Percentiles rank a stretch among this genome's conserved stretches.
phyloP scores from a whole-genome alignment of 1,140 invertebrate genomes.

The Caenorhabditis remanei region DNA sequence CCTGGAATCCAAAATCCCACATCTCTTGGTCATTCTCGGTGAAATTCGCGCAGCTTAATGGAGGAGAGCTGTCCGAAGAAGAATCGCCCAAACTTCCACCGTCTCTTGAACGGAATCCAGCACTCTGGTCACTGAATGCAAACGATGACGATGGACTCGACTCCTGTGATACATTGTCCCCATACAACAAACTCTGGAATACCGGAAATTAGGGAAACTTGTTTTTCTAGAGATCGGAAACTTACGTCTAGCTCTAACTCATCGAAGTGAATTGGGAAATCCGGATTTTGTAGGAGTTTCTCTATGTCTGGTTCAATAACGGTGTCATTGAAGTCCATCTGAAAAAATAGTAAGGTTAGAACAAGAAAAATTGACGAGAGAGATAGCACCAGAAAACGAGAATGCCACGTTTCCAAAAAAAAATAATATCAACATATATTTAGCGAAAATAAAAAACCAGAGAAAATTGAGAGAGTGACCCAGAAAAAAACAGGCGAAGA shows the following conservation, averaged over 20 bases:
- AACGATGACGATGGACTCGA: not conserved
- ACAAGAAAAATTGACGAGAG: not conserved
- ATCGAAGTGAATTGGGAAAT: not conserved
- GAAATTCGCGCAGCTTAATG: constrained; percentile 34
- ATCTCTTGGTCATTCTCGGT: constrained; percentile 37
- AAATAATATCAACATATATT: too few relatives aligned
- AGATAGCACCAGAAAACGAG: not conserved
- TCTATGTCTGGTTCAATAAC: not conserved
- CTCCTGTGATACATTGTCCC: not conserved
- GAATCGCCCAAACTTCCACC: constrained; percentile 27
- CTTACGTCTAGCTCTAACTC: constrained; percentile 22
- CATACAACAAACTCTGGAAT: constrained; percentile 19
- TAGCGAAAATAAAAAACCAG: not conserved
- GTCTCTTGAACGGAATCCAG: constrained; percentile 21
- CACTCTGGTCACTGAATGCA: constrained; percentile 16
- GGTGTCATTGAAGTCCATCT: constrained; percentile 1
- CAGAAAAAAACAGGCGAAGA: constrained; percentile 10
- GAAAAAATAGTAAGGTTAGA: not conserved
- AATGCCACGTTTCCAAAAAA: not conserved
- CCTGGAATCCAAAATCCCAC: constrained; percentile 45
- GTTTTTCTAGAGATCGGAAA: not conserved
- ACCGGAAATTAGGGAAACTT: not conserved
- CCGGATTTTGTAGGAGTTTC: not conserved
- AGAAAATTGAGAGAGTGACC: not conserved
- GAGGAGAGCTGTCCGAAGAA: constrained; percentile 33